phyloP scores from a whole-genome alignment of 2,888 invertebrate genomes.

The Blastobasis lacticolella region DNA sequence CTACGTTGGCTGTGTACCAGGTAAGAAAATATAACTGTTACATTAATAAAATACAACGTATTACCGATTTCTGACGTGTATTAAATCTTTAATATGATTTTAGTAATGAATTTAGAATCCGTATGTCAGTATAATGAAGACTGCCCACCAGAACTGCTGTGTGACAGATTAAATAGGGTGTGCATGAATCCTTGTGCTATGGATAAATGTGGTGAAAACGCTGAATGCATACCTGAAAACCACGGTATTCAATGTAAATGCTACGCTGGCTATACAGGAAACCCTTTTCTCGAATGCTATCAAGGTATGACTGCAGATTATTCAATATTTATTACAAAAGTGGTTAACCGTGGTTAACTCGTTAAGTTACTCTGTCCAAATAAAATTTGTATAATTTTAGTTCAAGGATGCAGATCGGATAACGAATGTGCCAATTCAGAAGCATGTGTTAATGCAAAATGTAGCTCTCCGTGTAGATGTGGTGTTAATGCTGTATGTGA shows the following conservation, averaged over 20 bases:
- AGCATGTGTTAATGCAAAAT: conserved; percentile 85
- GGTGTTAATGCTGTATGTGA: conserved; percentile 88
- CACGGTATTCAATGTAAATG: conserved; percentile 86
- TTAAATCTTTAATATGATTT: conserved; percentile 20
- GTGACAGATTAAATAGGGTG: conserved; percentile 87
- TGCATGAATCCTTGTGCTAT: conserved; percentile 88
- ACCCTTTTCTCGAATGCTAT: conserved; percentile 83
- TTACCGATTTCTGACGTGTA: no score
- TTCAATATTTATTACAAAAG: neutral
- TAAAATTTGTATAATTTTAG: conserved; percentile 33
- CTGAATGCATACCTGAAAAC: conserved; percentile 83
- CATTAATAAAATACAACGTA: neutral
- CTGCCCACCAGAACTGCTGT: conserved; percentile 88
- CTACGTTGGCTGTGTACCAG: conserved; percentile 85
- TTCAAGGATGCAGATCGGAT: conserved; percentile 82
- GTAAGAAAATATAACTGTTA: conserved; percentile 55
- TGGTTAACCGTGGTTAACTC: neutral
- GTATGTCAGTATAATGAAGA: conserved; percentile 94
- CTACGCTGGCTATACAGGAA: conserved; percentile 81
- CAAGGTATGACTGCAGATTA: conserved; percentile 54
- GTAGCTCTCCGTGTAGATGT: conserved; percentile 85
- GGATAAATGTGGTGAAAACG: conserved; percentile 87
- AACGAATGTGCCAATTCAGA: conserved; percentile 82
- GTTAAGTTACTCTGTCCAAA: neutral
- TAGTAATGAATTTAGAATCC: conserved; percentile 48